These are phyloP conservation scores for Zosterops lateralis DNA, from an alignment of 2,113 vertebrate genomes.

Conservation along the genomic window DNA sequence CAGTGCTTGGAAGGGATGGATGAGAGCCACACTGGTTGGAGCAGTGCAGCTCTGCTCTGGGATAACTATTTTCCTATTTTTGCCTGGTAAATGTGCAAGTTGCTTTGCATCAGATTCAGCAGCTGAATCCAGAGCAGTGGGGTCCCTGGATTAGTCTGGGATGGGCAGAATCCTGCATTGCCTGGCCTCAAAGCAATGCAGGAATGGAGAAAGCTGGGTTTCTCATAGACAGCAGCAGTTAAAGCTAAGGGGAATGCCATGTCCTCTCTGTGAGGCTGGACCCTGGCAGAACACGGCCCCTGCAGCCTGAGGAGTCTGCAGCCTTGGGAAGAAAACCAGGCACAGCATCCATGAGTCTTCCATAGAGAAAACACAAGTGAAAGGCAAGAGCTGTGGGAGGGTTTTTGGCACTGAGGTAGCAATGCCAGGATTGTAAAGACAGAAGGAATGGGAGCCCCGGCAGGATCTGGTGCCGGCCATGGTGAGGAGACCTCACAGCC, in stretches of 20 bases:
- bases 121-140: background rate
- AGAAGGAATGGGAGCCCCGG: fast-evolving
- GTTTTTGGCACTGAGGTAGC: background rate
- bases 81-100: background rate
- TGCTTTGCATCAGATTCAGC: background rate
- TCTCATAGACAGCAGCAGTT: background rate
- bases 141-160: background rate
- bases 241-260: background rate
- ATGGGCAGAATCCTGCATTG: background rate
- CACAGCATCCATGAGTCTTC: background rate
- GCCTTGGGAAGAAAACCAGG: background rate
- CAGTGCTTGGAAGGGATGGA: background rate
- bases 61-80: fast-evolving
- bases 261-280: background rate
- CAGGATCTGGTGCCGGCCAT: fast-evolving
- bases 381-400: background rate
- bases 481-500: fast-evolving
- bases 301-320: background rate
- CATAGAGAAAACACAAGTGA: background rate
- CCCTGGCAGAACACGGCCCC: background rate
- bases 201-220: background rate
- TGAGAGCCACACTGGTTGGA: fast-evolving
- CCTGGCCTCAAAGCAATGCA: background rate
- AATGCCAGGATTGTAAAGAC: background rate
- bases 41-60: background rate